Percentiles rank a stretch among this genome's conserved stretches.
These are phyloP conservation scores for Steinernema khuongi DNA, from an alignment of 1,140 invertebrate genomes.

Conservation along the genomic window DNA sequence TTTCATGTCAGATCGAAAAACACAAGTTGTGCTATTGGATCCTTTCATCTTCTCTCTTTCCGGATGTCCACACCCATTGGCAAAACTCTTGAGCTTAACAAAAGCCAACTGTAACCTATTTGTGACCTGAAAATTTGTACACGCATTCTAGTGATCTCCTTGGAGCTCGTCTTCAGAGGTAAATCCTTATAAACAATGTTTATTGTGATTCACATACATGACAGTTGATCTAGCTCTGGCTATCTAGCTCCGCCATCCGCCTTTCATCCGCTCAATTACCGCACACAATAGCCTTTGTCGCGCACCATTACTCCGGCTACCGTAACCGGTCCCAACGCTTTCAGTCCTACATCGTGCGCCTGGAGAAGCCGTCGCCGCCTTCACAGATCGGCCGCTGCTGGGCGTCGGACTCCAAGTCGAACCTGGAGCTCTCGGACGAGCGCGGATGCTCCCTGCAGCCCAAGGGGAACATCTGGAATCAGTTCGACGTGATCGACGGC, in stretches of 20 bases:
- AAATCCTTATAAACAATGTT: too few species aligned
- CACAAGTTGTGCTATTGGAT: not conserved
- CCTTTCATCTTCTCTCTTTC: not conserved
- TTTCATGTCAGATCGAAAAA: too few species aligned
- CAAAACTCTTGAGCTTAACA: not conserved
- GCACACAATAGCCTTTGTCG: constrained; percentile 1
- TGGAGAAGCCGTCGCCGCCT: constrained; percentile 46
- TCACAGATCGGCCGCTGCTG: constrained; percentile 56
- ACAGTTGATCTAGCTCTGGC: too few species aligned
- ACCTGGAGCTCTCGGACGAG: constrained; percentile 51
- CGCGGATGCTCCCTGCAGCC: constrained; percentile 50
- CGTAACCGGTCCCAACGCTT: constrained; percentile 24
- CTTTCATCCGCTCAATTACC: not conserved
- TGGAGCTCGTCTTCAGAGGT: too few species aligned
- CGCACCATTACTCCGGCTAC: not conserved
- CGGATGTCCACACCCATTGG: not conserved
- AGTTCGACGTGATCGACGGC: constrained; percentile 46
- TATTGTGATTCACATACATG: too few species aligned
- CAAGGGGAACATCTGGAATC: constrained; percentile 48
- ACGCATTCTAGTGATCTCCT: too few species aligned
- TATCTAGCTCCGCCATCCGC: too few species aligned
- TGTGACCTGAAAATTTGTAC: too few species aligned
- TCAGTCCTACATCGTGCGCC: constrained; percentile 52
- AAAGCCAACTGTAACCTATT: too few species aligned
- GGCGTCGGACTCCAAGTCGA: constrained; percentile 51